Evolutionary conservation across 2,113 vertebrate species (phyloP).

Genomic region (Ammodramus savannarum): DNA sequence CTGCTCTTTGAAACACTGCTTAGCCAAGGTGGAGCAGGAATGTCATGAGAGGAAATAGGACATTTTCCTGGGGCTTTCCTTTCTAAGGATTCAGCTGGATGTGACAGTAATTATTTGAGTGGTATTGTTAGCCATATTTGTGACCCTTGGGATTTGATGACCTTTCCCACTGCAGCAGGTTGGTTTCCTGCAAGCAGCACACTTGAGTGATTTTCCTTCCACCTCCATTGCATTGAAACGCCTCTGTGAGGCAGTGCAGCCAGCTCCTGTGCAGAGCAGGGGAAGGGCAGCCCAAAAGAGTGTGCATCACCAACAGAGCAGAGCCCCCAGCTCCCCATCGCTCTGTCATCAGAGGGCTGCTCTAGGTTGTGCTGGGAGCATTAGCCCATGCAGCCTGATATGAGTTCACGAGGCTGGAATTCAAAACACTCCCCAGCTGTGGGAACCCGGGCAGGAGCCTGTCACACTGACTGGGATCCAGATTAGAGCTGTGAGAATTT

Average conservation of each 20-base stretch:
- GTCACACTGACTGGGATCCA: slow-evolving; percentile 81
- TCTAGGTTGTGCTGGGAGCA: slow-evolving; percentile 70
- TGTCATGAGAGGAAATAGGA: neutral
- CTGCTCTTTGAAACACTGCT: neutral
- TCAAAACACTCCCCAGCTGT: slow-evolving; percentile 95
- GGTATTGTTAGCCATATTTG: neutral
- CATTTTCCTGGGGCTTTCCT: neutral
- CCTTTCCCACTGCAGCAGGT: neutral
- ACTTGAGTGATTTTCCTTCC: neutral
- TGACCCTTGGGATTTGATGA: neutral
- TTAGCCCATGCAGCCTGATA: slow-evolving; percentile 81
- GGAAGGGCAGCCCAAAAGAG: slow-evolving; percentile 51
- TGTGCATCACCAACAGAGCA: slow-evolving; percentile 57
- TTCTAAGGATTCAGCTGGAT: neutral
- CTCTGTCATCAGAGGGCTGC: slow-evolving; percentile 79
- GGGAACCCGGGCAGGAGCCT: slow-evolving; percentile 81
- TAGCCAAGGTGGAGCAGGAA: neutral
- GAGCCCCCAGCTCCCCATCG: slow-evolving; percentile 65
- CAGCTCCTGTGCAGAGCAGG: neutral
- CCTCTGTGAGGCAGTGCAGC: slow-evolving; percentile 1
- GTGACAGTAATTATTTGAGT: neutral
- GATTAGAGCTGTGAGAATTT: slow-evolving; percentile 83
- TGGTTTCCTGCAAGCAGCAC: neutral
- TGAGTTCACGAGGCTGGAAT: slow-evolving; percentile 92
- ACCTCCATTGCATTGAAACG: neutral